phyloP scores from a whole-genome alignment of 2,113 vertebrate genomes.

The Nibea albiflora region DNA sequence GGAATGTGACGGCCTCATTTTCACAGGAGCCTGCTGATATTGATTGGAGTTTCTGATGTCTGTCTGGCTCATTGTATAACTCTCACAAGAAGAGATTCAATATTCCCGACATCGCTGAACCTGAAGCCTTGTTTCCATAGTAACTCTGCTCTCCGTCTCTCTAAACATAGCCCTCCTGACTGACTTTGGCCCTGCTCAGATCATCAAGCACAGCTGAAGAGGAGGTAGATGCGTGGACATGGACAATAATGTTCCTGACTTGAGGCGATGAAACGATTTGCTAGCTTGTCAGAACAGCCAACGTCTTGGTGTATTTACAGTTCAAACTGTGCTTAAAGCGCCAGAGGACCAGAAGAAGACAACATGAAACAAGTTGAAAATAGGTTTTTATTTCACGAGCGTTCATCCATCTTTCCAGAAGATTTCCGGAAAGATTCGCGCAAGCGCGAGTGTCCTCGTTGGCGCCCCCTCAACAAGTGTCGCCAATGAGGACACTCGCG shows the following conservation, averaged over 20 bases:
- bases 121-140: constrained; percentile 84
- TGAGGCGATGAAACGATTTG: constrained; percentile 59
- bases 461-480: constrained; percentile 8
- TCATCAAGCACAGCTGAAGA: constrained; percentile 76
- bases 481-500: constrained; percentile 54
- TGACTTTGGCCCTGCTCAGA: constrained; percentile 73
- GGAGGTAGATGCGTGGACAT: constrained; percentile 64
- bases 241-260: constrained; percentile 68
- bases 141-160: constrained; percentile 76
- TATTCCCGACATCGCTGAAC: constrained; percentile 81
- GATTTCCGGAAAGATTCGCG: constrained; percentile 28
- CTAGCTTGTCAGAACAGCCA: constrained; percentile 41
- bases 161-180: constrained; percentile 77
- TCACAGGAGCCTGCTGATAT: constrained; percentile 65
- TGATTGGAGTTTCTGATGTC: constrained; percentile 76
- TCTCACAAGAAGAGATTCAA: constrained; percentile 78
- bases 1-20: constrained; percentile 66
- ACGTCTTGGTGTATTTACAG: constrained; percentile 51
- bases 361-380: constrained; percentile 33
- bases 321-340: constrained; percentile 19
- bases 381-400: constrained; percentile 62
- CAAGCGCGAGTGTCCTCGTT: neutral
- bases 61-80: constrained; percentile 80
- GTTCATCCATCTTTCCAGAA: constrained; percentile 34
- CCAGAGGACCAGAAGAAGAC: constrained; percentile 21